These are phyloP conservation scores for Anguilla megastoma DNA, from an alignment of 2,797 vertebrate species.

Conservation along the genomic window DNA sequence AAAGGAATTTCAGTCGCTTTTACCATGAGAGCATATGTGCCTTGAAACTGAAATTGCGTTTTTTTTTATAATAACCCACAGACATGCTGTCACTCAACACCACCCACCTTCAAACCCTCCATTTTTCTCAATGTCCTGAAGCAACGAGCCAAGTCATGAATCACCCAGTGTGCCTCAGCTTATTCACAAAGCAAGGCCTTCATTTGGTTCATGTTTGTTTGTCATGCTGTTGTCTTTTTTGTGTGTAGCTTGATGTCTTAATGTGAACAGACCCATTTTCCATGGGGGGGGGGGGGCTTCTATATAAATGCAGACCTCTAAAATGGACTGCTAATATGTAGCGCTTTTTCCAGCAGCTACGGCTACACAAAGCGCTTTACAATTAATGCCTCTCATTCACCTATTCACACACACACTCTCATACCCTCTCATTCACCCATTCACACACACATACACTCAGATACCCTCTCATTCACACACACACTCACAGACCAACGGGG, in stretches of 20 bases:
- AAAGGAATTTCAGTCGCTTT: not conserved
- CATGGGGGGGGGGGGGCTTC: too few relatives aligned
- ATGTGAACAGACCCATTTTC: too few relatives aligned
- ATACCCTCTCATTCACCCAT: too few relatives aligned
- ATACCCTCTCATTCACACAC: too few relatives aligned
- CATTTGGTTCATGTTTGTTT: not conserved
- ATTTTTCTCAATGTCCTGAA: slow-evolving; percentile 67
- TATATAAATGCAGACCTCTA: too few relatives aligned
- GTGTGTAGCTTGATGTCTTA: not conserved
- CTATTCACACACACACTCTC: too few relatives aligned
- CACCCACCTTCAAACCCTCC: slow-evolving; percentile 64
- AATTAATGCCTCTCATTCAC: too few relatives aligned
- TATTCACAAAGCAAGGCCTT: slow-evolving; percentile 50
- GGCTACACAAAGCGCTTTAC: too few relatives aligned
- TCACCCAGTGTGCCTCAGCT: slow-evolving; percentile 63
- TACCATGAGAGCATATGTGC: slow-evolving; percentile 1
- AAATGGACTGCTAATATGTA: too few relatives aligned
- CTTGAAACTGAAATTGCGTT: slow-evolving; percentile 51
- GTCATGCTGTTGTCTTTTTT: not conserved
- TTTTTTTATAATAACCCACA: slow-evolving; percentile 53
- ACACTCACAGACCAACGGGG: too few relatives aligned
- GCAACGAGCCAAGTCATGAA: slow-evolving; percentile 66
- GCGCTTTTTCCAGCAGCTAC: too few relatives aligned
- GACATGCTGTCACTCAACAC: slow-evolving; percentile 56
- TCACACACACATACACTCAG: too few relatives aligned